Evolutionary conservation across 2,888 invertebrate species (phyloP), one percentile per base, ranked within the genome.

Genomic region (Calameuta idolon): DNA sequence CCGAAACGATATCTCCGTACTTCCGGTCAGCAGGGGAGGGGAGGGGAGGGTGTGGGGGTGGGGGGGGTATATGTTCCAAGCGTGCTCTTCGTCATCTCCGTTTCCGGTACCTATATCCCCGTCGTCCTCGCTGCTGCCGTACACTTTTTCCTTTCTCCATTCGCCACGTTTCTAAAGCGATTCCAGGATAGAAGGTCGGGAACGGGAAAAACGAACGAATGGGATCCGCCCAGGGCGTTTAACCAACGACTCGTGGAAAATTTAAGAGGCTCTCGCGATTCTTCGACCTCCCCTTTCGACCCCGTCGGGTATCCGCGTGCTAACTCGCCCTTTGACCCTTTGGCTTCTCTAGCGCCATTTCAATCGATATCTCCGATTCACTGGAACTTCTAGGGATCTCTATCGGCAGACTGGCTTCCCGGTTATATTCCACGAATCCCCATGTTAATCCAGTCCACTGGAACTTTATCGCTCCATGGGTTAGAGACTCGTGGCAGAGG

Each of bases 1-100:
- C 80, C 55, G 55, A 79, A 84, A 83, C 83, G 84, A 86, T 84
- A 85, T 85, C 84, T 83, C 83, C 81, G 82, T 81, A 84, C 82
- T 86, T 86, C 84, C 83, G 86, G 86, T 80, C 85, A 83, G 78
- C 80, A 75, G 75, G 75, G 34, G 9, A 3, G 33, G 33, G 33
- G 33, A 3, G 34, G n/a, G n/a, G n/a, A n/a, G n/a, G n/a, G n/a
- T n/a, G n/a, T n/a, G n/a, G n/a, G n/a, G n/a, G n/a, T n/a, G n/a
- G 9, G 34, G 3, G 12, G 35, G 77, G 80, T 79, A 55, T 55
- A 83, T 80, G 76, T 79, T 83, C 76, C 75, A 74, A 79, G 77
- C 76, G 78, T 80, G 80, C 80, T 83, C 81, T 83, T 81, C 83
- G 81, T 86, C 85, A 83, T 85, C 84, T 83, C 81, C 82, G 82